phyloP scores from a whole-genome alignment of 2,113 vertebrate species.

The Rhabdomys dilectus region DNA sequence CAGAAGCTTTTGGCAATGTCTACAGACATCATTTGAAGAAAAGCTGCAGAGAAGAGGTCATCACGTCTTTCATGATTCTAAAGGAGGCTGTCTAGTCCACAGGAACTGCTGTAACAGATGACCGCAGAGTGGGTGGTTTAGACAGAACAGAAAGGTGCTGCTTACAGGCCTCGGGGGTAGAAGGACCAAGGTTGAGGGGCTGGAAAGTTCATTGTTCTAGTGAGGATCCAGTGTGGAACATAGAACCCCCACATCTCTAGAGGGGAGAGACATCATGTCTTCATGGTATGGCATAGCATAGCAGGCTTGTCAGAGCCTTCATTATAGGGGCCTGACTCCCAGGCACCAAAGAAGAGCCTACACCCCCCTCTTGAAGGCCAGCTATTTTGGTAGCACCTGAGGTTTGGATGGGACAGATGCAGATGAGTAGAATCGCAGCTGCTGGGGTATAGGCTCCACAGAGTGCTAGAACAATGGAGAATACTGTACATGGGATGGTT shows the following conservation, averaged over 20 bases:
- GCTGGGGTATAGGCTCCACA: background rate
- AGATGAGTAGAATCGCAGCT: background rate
- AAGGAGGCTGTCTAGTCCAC: background rate
- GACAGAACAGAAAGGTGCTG: background rate
- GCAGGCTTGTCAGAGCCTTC: background rate
- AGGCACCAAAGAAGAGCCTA: background rate
- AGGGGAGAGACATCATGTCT: background rate
- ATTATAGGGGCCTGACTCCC: background rate
- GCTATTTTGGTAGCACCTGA: background rate
- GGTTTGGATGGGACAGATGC: background rate
- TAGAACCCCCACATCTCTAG: background rate
- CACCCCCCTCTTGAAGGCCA: background rate
- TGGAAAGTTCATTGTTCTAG: background rate
- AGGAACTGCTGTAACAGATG: background rate
- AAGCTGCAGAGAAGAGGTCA: background rate
- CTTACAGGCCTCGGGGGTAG: too few relatives aligned
- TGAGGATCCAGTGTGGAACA: background rate
- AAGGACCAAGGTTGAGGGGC: background rate
- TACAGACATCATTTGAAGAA: background rate
- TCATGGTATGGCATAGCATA: background rate
- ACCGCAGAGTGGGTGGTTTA: too few relatives aligned
- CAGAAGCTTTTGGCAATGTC: background rate
- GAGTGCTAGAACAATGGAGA: background rate
- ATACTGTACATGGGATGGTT: background rate
- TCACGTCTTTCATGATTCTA: rapidly evolving